phyloP scores from a whole-genome alignment of 2,113 vertebrate species.

The Numida meleagris region DNA sequence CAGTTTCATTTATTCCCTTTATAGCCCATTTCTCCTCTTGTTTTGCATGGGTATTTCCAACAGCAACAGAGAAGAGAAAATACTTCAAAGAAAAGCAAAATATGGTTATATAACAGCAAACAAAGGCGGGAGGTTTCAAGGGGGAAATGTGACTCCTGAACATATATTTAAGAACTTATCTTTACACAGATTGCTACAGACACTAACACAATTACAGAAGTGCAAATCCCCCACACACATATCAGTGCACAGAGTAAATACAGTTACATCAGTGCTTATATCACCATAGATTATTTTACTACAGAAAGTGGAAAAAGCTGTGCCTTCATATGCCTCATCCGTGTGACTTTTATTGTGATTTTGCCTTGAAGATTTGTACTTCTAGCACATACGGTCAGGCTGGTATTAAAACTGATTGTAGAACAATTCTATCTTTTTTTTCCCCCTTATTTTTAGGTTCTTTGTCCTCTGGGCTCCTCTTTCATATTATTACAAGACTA shows the following conservation, averaged over 20 bases:
- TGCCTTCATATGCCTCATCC: neutral
- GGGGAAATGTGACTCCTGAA: conserved; percentile 21
- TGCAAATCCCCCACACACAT: neutral
- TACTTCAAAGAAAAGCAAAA: conserved; percentile 60
- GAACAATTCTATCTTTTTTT: accelerated
- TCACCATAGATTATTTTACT: neutral
- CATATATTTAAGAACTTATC: conserved; percentile 13
- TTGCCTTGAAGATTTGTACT: neutral
- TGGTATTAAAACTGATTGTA: neutral
- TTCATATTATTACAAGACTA: neutral
- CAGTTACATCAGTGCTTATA: neutral
- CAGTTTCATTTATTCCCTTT: conserved; percentile 53
- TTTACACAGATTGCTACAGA: neutral
- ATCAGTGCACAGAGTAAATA: neutral
- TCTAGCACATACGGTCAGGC: neutral
- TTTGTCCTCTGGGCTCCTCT: neutral
- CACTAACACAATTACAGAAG: neutral
- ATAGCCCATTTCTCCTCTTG: conserved; percentile 57
- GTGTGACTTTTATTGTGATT: neutral
- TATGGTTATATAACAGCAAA: conserved; percentile 45
- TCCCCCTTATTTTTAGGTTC: neutral
- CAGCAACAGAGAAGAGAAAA: conserved; percentile 44
- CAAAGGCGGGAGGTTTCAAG: conserved; percentile 41
- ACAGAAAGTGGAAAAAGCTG: neutral
- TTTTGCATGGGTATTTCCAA: conserved; percentile 64